Base-by-base conservation (phyloP, 2,797 vertebrate species). In the Artibeus lituratus region DNA sequence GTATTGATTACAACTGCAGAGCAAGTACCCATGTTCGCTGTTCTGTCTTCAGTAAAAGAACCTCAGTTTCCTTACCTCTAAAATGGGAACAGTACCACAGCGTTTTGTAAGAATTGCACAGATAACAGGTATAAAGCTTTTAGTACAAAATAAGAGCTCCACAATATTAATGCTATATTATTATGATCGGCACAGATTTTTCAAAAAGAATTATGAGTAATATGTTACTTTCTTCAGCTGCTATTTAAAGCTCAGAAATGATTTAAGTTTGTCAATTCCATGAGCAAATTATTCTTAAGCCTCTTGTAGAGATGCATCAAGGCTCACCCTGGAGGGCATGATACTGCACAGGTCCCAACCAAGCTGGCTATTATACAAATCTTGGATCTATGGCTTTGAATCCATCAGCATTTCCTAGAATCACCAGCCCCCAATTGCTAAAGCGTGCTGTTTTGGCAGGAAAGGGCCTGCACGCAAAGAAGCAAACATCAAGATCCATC, bases 401-500 rank as follows among this genome's bases (percentile, higher is more conserved):
- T 88, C 82, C 35, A 80, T 29, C 10, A 70, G 44, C 44, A 51
- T 47, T 95, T 96, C 94, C 94, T 91, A 95, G 70, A 97, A 93
- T 74, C 92, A 82, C 67, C 55, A 82, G 37, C 10, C 57, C 44
- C 10, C 55, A 77, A 92, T 5, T 77, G 85, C 78, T 87, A 87
- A 78, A 72, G 91, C 10, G 1, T 21, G 86, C 19, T 73, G 53
- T 80, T 74, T 70, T 51, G 90, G 89, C 86, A 95, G 72, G 90
- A 87, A 95, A 94, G 87, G 49, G 53, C 29, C 81, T 69, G 53
- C 53, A 26, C 15, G n/a, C 42, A 47, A 67, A 85, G 80, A 87
- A 90, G 76, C 29, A 77, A 84, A 78, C 53, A 55, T 44, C 49
- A 91, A 89, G 89, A 29, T 57, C 44, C 78, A 53, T 78, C 93